These are phyloP conservation scores for Cygnus buccinator DNA, from an alignment of 2,113 vertebrate species.

Conservation along the genomic window DNA sequence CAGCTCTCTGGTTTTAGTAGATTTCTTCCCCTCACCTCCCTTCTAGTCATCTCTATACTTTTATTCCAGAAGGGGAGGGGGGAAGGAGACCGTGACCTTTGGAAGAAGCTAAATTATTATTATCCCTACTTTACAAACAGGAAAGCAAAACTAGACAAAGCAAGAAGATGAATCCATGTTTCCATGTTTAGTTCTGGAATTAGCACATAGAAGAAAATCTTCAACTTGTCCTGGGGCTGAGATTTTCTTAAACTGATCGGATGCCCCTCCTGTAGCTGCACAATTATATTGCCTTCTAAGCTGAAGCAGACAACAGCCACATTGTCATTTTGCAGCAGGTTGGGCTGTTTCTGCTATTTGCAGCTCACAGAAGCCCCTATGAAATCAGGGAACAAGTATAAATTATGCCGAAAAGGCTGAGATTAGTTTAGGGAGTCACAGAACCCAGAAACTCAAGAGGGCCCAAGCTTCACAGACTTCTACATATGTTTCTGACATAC, in stretches of 20 bases:
- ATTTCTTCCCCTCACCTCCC: rapidly evolving
- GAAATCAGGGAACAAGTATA: not conserved
- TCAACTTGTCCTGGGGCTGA: not conserved
- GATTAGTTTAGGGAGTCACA: not conserved
- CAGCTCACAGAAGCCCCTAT: not conserved
- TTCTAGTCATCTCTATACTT: not conserved
- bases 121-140: not conserved
- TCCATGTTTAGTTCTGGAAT: not conserved
- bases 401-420: not conserved
- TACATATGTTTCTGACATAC: not conserved
- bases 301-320: not conserved
- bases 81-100: too few species aligned
- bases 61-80: not conserved
- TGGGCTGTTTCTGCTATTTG: not conserved
- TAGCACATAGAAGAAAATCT: not conserved
- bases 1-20: not conserved
- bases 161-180: not conserved
- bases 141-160: not conserved
- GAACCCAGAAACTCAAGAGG: not conserved
- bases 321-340: not conserved
- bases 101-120: not conserved
- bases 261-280: rapidly evolving
- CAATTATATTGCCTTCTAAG: not conserved
- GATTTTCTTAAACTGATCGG: not conserved
- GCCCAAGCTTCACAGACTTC: not conserved